Conservation (phyloP, 2,113 vertebrate species). For the Rhinolophus ferrumequinum region DNA sequence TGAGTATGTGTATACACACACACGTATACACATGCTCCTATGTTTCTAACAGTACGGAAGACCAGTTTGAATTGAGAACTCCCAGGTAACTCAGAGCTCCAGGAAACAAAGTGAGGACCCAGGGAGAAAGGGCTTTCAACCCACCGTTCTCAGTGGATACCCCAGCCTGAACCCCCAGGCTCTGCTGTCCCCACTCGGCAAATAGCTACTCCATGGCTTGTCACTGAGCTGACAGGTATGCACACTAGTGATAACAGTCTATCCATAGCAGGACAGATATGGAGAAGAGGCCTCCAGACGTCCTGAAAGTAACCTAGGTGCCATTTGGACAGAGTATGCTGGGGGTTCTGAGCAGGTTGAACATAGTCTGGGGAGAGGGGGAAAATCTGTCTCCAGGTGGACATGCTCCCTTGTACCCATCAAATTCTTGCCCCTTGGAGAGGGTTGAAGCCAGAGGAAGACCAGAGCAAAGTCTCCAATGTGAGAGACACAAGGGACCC, state of each 20-base stretch:
- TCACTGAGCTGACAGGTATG: not conserved
- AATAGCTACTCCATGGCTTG: no score
- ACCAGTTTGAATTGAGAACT: not conserved
- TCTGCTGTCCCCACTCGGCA: not conserved
- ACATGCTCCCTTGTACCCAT: not conserved
- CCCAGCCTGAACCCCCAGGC: fast-evolving
- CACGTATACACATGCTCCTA: not conserved
- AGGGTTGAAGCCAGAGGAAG: not conserved
- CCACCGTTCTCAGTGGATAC: not conserved
- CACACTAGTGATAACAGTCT: not conserved
- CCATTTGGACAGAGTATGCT: not conserved
- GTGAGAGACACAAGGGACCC: not conserved
- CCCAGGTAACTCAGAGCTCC: not conserved
- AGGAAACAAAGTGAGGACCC: not conserved
- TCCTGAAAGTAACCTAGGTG: not conserved
- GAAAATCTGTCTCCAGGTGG: no score
- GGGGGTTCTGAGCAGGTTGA: not conserved
- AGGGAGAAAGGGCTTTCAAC: not conserved
- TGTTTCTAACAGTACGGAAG: not conserved
- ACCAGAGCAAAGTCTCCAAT: no score
- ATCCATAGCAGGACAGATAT: not conserved
- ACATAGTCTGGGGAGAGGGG: not conserved
- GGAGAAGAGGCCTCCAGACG: fast-evolving
- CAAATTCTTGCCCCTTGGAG: fast-evolving
- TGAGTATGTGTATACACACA: not conserved